A percentile compares a stretch with the other conserved stretches of the same genome.
These are phyloP conservation scores for Galeopsomyia nigrocyanea DNA, from an alignment of 2,888 invertebrate species.

Conservation along the genomic window DNA sequence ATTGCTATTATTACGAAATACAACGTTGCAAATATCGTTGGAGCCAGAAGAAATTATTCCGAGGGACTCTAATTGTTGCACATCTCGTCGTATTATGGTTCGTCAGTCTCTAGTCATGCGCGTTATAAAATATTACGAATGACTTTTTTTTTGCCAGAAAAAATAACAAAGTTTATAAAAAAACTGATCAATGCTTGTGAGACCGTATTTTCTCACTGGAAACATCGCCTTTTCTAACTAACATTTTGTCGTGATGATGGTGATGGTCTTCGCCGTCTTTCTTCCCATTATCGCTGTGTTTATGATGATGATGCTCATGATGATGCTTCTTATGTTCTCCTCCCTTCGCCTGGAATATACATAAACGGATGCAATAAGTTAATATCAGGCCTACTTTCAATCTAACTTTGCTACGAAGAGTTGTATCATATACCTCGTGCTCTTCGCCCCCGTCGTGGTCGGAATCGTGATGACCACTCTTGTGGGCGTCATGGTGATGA, in stretches of 20 bases:
- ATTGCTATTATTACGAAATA: too few relatives aligned
- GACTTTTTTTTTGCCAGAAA: too few relatives aligned
- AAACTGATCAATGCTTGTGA: neutral
- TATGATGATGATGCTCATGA: conserved; percentile 71
- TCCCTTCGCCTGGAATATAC: conserved; percentile 65
- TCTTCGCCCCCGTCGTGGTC: conserved; percentile 68
- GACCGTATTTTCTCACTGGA: conserved; percentile 64
- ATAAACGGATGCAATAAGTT: conserved; percentile 4
- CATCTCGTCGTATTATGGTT: too few relatives aligned
- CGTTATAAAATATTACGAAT: too few relatives aligned
- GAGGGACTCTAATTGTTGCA: too few relatives aligned
- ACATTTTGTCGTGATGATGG: conserved; percentile 68
- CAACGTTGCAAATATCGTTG: too few relatives aligned
- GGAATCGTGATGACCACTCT: conserved; percentile 72
- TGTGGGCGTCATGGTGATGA: conserved; percentile 71
- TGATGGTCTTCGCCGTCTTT: conserved; percentile 72
- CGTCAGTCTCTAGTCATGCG: too few relatives aligned
- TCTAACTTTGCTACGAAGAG: neutral
- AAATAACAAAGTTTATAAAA: too few relatives aligned
- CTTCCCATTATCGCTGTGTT: conserved; percentile 72
- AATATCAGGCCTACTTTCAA: neutral
- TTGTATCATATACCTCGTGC: conserved; percentile 56
- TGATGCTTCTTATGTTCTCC: conserved; percentile 73
- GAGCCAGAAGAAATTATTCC: too few relatives aligned
- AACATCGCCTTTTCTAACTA: conserved; percentile 68